Percentiles rank a stretch among this genome's conserved stretches.
Conservation (phyloP, 2,888 invertebrate species). For the Pasiphila rectangulata region DNA sequence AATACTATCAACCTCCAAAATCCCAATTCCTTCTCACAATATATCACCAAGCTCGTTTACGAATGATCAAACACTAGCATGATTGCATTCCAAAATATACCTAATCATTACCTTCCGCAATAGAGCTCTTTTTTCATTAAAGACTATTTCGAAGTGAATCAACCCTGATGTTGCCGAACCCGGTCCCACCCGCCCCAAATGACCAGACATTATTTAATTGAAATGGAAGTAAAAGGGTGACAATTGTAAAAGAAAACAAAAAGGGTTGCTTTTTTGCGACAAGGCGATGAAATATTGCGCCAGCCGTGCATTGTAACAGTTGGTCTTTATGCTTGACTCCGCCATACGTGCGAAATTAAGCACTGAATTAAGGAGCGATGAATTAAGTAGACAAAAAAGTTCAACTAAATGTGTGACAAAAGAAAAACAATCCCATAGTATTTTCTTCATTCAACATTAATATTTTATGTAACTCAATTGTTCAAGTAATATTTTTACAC, state of each 20-base stretch:
- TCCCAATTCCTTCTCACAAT: neutral
- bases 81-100: too few species aligned
- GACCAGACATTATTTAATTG: slow-evolving; percentile 82
- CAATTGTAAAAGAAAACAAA: slow-evolving; percentile 78
- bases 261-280: slow-evolving; percentile 72
- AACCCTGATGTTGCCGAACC: slow-evolving; percentile 4
- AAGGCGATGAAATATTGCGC: slow-evolving; percentile 76
- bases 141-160: neutral
- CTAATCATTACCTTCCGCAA: too few species aligned
- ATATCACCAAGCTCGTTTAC: neutral
- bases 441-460: neutral
- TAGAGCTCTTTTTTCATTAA: slow-evolving; percentile 9
- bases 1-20: neutral
- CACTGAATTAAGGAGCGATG: slow-evolving; percentile 12
- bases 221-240: slow-evolving; percentile 79
- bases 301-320: slow-evolving; percentile 77
- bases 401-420: neutral
- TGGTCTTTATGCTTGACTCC: slow-evolving; percentile 55
- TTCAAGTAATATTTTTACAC: neutral
- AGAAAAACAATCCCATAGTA: neutral
- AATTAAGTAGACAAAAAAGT: neutral
- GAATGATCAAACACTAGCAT: neutral
- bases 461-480: neutral
- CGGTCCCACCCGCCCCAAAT: slow-evolving; percentile 65
- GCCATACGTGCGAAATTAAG: slow-evolving; percentile 23